Conservation (phyloP, 2,113 vertebrate genomes). For the Tyto alba region DNA sequence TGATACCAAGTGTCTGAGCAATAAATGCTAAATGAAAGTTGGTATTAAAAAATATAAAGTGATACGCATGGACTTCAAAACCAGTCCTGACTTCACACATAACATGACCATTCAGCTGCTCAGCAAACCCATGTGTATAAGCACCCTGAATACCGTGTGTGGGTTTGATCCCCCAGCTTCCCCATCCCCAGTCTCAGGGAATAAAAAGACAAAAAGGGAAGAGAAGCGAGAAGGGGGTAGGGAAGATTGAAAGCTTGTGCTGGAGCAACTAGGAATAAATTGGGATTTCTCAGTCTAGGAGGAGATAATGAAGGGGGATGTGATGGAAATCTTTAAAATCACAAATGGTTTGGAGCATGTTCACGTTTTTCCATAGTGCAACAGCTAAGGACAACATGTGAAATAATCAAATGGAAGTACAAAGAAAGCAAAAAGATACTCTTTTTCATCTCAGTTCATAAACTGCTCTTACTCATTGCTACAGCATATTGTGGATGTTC, state of each 20-base stretch:
- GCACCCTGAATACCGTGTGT: background rate
- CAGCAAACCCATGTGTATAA: background rate
- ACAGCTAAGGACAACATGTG: background rate
- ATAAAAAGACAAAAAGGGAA: background rate
- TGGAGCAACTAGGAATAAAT: background rate
- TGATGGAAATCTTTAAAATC: background rate
- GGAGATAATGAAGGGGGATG: background rate
- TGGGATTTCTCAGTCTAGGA: background rate
- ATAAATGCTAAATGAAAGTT: background rate
- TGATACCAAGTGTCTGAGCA: background rate
- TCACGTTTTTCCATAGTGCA: background rate
- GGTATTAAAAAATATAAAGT: background rate
- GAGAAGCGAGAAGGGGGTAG: background rate
- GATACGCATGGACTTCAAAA: background rate
- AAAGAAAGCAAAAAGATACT: background rate
- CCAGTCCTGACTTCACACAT: background rate
- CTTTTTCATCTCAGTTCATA: background rate
- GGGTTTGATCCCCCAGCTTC: background rate
- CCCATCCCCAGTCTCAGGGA: background rate
- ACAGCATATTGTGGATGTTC: background rate
- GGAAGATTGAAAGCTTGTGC: background rate
- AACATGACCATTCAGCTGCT: background rate
- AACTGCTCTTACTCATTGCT: background rate
- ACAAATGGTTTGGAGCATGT: background rate
- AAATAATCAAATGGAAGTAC: background rate